Conservation (phyloP, 2,113 vertebrate genomes). For the Casuarius casuarius region DNA sequence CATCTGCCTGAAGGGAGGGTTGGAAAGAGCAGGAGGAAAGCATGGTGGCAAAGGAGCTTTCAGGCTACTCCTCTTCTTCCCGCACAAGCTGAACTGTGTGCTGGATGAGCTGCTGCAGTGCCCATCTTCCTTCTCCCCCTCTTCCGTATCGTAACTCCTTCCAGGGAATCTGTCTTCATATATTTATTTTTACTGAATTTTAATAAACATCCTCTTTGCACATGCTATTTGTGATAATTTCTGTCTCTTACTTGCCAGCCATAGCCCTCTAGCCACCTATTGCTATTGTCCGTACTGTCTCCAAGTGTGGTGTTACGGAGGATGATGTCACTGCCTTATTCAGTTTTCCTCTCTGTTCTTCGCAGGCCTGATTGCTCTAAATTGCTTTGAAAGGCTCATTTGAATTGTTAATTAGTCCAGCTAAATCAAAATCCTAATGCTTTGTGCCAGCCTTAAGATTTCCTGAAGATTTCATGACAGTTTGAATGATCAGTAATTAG, state of each 20-base stretch:
- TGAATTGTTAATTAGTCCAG: neutral
- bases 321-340: neutral
- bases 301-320: neutral
- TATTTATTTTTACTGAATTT: neutral
- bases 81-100: neutral
- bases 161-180: neutral
- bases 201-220: neutral
- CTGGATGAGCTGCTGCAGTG: neutral
- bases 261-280: neutral
- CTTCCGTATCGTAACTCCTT: neutral
- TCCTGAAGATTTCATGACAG: conserved; percentile 2
- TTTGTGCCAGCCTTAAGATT: conserved; percentile 23
- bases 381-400: neutral
- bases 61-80: neutral
- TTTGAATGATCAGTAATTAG: conserved; percentile 10
- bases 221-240: neutral
- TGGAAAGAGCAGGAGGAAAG: neutral
- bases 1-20: neutral
- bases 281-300: fast-evolving
- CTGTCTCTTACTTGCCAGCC: neutral
- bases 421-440: neutral
- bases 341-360: neutral
- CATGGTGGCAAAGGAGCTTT: neutral
- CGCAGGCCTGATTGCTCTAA: neutral
- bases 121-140: neutral